phyloP scores from a whole-genome alignment of 2,888 invertebrate species.

The Exephanes ischioxanthus region DNA sequence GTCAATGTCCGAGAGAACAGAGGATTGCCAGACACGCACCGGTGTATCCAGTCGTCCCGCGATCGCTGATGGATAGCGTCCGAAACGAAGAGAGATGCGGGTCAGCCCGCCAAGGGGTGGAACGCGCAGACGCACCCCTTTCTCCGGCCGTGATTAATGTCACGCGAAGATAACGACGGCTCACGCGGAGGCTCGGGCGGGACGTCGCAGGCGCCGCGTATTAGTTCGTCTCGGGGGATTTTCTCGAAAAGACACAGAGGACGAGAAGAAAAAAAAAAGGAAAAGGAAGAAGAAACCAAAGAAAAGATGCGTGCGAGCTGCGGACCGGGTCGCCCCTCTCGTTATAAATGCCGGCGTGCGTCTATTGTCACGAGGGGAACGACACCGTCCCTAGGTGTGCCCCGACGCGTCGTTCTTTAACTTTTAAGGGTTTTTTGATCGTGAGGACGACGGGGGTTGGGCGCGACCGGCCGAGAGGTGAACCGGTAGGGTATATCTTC shows the following conservation, averaged over 20 bases:
- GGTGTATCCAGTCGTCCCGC: constrained; percentile 26
- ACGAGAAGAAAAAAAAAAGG: constrained; percentile 29
- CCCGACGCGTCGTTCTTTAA: constrained; percentile 72
- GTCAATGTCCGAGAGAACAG: constrained; percentile 15
- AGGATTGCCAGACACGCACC: background rate
- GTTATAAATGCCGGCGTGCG: constrained; percentile 77
- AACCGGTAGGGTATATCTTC: constrained; percentile 60
- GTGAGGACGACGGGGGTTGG: constrained; percentile 56
- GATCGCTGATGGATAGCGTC: constrained; percentile 21
- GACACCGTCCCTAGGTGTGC: constrained; percentile 73
- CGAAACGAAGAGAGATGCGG: constrained; percentile 55
- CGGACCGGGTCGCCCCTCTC: constrained; percentile 62
- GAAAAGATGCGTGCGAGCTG: constrained; percentile 61
- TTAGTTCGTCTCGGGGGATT: constrained; percentile 53
- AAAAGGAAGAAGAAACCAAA: constrained; percentile 52
- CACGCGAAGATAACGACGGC: constrained; percentile 62
- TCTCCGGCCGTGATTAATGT: constrained; percentile 70
- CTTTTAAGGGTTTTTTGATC: constrained; percentile 68
- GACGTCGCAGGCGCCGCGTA: constrained; percentile 63
- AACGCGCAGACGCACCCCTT: constrained; percentile 49
- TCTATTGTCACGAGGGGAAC: constrained; percentile 74
- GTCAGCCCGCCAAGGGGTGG: constrained; percentile 32
- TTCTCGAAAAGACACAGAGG: constrained; percentile 55
- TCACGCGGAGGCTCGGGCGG: constrained; percentile 38
- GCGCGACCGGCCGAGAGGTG: constrained; percentile 45